A percentile compares a stretch with the other conserved stretches of the same genome.
Conservation (phyloP, 2,113 vertebrate species). For the Anas platyrhynchos region DNA sequence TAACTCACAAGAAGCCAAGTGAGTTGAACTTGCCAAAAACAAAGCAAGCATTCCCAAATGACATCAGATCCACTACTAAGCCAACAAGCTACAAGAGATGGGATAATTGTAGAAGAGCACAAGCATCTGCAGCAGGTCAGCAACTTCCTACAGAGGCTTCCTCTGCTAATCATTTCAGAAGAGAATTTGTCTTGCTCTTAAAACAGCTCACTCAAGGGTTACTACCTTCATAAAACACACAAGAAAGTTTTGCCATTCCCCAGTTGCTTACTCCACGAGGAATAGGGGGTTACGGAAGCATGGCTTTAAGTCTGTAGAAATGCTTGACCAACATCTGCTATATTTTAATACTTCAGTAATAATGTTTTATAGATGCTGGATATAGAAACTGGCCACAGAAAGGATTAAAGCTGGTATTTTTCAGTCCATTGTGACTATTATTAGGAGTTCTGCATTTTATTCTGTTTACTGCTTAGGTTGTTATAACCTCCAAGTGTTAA, state of each 20-base stretch:
- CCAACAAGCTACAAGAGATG: background rate
- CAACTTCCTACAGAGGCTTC: background rate
- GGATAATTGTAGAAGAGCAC: background rate
- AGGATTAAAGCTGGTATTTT: background rate
- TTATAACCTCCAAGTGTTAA: background rate
- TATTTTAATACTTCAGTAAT: background rate
- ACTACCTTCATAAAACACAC: background rate
- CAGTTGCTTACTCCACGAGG: background rate
- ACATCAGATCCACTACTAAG: background rate
- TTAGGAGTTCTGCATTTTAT: background rate
- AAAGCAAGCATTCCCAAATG: background rate
- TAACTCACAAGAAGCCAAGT: background rate
- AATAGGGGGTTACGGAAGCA: background rate
- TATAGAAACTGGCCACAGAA: background rate
- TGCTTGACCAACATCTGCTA: background rate
- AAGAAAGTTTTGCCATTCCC: background rate
- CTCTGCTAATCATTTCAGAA: background rate
- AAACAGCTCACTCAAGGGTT: background rate
- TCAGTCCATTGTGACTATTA: background rate
- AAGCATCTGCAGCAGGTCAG: accelerated
- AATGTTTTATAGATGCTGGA: background rate
- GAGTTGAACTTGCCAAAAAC: background rate
- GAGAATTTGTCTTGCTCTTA: background rate
- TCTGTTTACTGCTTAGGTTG: background rate
- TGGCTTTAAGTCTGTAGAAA: background rate